Evolutionary conservation across 2,113 vertebrate species (phyloP).

Genomic region (Pluvialis apricaria): DNA sequence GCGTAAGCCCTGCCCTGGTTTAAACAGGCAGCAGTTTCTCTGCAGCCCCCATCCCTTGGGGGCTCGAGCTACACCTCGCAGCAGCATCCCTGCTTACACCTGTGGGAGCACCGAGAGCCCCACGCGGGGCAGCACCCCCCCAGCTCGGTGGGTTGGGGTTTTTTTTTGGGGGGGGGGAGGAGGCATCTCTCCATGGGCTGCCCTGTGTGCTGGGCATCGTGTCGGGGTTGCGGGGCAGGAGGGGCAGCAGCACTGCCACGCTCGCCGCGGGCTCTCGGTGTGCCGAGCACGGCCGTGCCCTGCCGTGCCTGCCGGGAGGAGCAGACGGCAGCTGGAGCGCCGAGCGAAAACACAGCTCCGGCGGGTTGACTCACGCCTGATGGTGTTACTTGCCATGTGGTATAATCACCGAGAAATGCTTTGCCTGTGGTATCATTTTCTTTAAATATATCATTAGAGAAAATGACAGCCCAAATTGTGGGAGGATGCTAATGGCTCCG

Average conservation of each 20-base stretch:
- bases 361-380: constrained; percentile 13
- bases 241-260: background rate
- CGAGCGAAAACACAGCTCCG: background rate
- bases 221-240: background rate
- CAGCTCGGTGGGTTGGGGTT: background rate
- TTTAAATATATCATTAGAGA: constrained; percentile 64
- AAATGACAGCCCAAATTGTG: constrained; percentile 53
- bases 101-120: background rate
- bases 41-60: background rate
- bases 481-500: constrained; percentile 34
- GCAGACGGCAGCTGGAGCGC: background rate
- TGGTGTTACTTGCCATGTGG: constrained; percentile 17
- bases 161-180: no score
- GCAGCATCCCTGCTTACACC: background rate
- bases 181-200: background rate
- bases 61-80: rapidly evolving
- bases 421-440: constrained; percentile 55
- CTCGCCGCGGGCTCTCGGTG: rapidly evolving
- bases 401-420: constrained; percentile 17
- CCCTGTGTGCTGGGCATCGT: background rate
- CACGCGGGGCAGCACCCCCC: rapidly evolving
- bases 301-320: background rate
- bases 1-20: background rate
- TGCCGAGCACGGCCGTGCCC: background rate
- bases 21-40: background rate